Evolutionary conservation across 2,797 vertebrate genomes (phyloP).

Genomic region (Sebastes steindachneri): DNA sequence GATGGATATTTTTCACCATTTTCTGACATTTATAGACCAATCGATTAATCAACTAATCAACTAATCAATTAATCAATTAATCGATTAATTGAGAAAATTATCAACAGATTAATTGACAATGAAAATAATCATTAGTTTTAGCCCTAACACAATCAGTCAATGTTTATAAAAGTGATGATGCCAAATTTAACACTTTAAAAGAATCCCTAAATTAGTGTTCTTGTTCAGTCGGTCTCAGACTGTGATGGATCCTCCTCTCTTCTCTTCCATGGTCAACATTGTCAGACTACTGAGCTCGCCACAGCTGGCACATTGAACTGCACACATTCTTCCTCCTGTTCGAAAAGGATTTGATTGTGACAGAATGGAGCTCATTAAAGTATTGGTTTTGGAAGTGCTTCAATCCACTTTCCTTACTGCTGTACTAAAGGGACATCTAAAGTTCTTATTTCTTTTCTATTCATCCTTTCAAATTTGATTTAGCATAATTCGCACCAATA

Average conservation of each 20-base stretch:
- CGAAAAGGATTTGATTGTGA: constrained; percentile 14
- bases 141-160: background rate
- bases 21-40: too few relatives aligned
- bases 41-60: too few relatives aligned
- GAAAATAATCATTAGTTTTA: background rate
- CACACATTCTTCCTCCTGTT: constrained; percentile 16
- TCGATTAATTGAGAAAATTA: too few relatives aligned
- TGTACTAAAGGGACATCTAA: background rate
- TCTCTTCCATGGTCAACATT: background rate
- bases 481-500: background rate
- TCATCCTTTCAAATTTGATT: constrained; percentile 15
- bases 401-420: background rate
- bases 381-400: constrained; percentile 13
- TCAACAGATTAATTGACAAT: too few relatives aligned
- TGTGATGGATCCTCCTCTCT: background rate
- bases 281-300: background rate
- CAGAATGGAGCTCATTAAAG: constrained; percentile 12
- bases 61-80: too few relatives aligned
- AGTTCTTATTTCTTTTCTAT: background rate
- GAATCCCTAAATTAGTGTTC: background rate
- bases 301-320: constrained; percentile 9
- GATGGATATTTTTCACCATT: too few relatives aligned
- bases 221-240: background rate
- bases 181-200: background rate
- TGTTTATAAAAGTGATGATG: background rate